A percentile compares a stretch with the other conserved stretches of the same genome.
These are phyloP conservation scores for Drosophila antonietae DNA, from an alignment of 2,888 invertebrate genomes.

Conservation along the genomic window DNA sequence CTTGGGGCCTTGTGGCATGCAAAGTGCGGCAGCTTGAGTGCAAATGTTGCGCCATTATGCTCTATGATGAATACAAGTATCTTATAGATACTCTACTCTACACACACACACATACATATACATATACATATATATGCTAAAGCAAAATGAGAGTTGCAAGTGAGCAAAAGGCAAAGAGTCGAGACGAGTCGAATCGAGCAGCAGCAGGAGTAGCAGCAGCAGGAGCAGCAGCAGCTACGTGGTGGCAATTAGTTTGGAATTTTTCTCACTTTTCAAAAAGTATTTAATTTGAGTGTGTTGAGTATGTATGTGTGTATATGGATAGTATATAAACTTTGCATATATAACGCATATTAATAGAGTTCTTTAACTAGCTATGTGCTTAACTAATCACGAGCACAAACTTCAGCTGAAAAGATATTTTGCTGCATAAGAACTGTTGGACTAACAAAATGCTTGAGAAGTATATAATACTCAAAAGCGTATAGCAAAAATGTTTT, in stretches of 20 bases:
- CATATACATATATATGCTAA: neutral
- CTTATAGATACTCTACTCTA: conserved; percentile 28
- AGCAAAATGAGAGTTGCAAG: conserved; percentile 14
- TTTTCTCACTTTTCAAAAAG: conserved; percentile 26
- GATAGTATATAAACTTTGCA: neutral
- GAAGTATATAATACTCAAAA: neutral
- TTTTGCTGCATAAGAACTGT: neutral
- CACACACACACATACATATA: neutral
- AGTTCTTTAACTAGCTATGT: conserved; percentile 6
- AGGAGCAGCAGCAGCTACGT: conserved; percentile 13
- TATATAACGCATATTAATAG: conserved; percentile 6
- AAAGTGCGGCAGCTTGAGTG: conserved; percentile 72
- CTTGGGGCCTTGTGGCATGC: conserved; percentile 49
- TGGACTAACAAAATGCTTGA: neutral
- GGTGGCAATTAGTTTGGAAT: conserved; percentile 52
- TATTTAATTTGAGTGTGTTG: conserved; percentile 34
- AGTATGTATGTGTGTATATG: neutral
- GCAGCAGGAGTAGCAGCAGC: conserved; percentile 14
- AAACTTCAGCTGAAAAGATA: too few relatives aligned
- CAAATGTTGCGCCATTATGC: conserved; percentile 76
- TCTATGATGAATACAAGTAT: conserved; percentile 50
- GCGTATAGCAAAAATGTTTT: neutral
- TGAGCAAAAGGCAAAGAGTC: conserved; percentile 21
- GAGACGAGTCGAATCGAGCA: neutral
- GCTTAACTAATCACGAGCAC: neutral